Evolutionary conservation across 1,140 invertebrate genomes (phyloP).

Genomic region (Drosophila micromelanica): DNA sequence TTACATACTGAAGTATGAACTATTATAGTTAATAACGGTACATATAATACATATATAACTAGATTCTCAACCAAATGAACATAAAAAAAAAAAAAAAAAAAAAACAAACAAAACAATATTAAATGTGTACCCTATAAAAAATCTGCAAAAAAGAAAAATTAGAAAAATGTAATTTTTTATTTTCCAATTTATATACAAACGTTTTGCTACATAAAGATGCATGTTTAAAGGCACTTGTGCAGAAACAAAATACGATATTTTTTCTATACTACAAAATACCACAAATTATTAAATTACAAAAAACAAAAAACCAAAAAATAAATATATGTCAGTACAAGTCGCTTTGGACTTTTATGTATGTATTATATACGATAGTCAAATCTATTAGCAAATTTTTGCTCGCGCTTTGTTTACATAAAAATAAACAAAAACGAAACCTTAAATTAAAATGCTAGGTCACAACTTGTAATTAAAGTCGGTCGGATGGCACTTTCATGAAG

Average conservation of each 20-base stretch:
- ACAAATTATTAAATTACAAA: conserved; percentile 42
- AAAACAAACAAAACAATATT: conserved; percentile 15
- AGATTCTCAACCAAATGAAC: conserved; percentile 38
- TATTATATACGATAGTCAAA: conserved; percentile 74
- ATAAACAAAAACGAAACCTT: conserved; percentile 29
- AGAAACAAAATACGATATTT: conserved; percentile 67
- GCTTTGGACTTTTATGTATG: conserved; percentile 64
- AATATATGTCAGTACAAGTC: conserved; percentile 50
- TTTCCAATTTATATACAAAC: conserved; percentile 68
- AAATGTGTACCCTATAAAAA: conserved; percentile 30
- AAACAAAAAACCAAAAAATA: conserved; percentile 19
- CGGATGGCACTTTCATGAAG: conserved; percentile 54
- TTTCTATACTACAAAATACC: conserved; percentile 68
- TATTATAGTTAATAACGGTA: conserved; percentile 23
- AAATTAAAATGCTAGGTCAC: conserved; percentile 37
- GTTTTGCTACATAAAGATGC: conserved; percentile 52
- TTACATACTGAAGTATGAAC: not conserved
- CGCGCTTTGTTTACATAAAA: conserved; percentile 76
- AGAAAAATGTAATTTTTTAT: conserved; percentile 34
- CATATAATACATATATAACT: conserved; percentile 14
- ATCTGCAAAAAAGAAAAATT: conserved; percentile 8
- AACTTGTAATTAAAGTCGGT: conserved; percentile 62
- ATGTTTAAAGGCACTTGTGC: conserved; percentile 55
- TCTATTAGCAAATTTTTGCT: conserved; percentile 83
- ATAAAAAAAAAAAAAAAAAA: conserved; percentile 27